Conservation (phyloP, 2,888 invertebrate species). For the Tenthredo notha region DNA sequence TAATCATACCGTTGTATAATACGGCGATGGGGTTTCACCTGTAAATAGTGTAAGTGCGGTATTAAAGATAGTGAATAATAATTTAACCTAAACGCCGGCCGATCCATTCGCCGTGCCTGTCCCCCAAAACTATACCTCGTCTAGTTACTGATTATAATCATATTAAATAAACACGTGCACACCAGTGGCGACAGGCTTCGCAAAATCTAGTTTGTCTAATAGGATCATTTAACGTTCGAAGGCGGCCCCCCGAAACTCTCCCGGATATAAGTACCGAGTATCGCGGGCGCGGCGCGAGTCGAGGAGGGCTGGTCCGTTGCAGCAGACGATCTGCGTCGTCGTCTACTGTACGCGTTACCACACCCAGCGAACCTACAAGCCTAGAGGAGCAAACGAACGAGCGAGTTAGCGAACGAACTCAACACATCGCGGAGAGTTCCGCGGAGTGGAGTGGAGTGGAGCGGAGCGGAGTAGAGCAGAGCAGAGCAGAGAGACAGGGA, state of each 20-base stretch:
- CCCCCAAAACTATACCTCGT: slow-evolving; percentile 79
- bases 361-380: slow-evolving; percentile 73
- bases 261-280: slow-evolving; percentile 60
- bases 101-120: slow-evolving; percentile 84
- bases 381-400: slow-evolving; percentile 65
- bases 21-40: slow-evolving; percentile 25
- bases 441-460: slow-evolving; percentile 22
- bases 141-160: slow-evolving; percentile 83
- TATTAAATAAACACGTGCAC: slow-evolving; percentile 85
- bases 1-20: slow-evolving; percentile 29
- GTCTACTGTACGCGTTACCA: slow-evolving; percentile 70
- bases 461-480: slow-evolving; percentile 19
- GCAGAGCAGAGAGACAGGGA: slow-evolving; percentile 35
- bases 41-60: slow-evolving; percentile 50
- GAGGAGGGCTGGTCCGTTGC: slow-evolving; percentile 60
- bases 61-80: slow-evolving; percentile 44
- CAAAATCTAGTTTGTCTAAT: slow-evolving; percentile 89
- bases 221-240: slow-evolving; percentile 84
- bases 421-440: slow-evolving; percentile 3
- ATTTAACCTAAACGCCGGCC: slow-evolving; percentile 65
- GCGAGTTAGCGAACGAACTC: slow-evolving; percentile 34
- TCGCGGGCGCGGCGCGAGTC: slow-evolving; percentile 72
- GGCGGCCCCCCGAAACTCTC: slow-evolving; percentile 78
- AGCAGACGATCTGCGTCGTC: slow-evolving; percentile 55
- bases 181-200: slow-evolving; percentile 85